Evolutionary conservation across 2,797 vertebrate genomes (phyloP), one percentile per base, ranked within the genome.

Genomic region (Chloroceryle amazona): DNA sequence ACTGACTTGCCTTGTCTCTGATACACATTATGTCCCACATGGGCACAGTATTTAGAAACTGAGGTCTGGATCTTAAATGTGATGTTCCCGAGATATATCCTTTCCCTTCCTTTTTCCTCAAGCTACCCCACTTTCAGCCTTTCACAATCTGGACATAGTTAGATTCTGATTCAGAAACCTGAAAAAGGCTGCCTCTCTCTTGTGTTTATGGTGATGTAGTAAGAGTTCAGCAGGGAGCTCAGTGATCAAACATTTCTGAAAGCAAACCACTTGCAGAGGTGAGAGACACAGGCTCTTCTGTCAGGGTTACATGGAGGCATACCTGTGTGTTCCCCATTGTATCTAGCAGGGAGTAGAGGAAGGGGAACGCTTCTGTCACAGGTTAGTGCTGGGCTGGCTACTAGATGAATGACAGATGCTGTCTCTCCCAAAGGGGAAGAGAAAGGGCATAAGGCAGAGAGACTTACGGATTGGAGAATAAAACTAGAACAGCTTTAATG

Each of bases 21-120:
- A 17, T 49, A 21, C 0, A 0, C 5, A 1, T 28, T 62, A 5
- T 62, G 33, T 28, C 31, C 25, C n/a, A 9, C 18, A 7, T 11
- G 14, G 66, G 19, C 10, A 18, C 9, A 2, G 4, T 44, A 41
- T 73, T 83, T 86, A 42, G 51, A 29, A 93, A n/a, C 17, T 19
- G 15, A 37, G 31, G 52, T 90, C 35, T 31, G 67, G 28, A 37
- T 63, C 57, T 44, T 80, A 78, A 60, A 31, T 33, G 44, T 14
- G 14, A 14, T 61, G 35, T 65, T 85, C n/a, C 29, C 14, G 58
- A 55, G 55, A 20, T 46, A 1, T 52, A 28, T 55, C 8, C 29
- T 85, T 76, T 62, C 29, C 42, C 3, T 73, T 62, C n/a, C 33
- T 3, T 88, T 88, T 90, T 90, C 18, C 54, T 91, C 23, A 70